A percentile compares a stretch with the other conserved stretches of the same genome.
These are phyloP conservation scores for Remorina albescens DNA, from an alignment of 2,797 vertebrate genomes.

Conservation along the genomic window DNA sequence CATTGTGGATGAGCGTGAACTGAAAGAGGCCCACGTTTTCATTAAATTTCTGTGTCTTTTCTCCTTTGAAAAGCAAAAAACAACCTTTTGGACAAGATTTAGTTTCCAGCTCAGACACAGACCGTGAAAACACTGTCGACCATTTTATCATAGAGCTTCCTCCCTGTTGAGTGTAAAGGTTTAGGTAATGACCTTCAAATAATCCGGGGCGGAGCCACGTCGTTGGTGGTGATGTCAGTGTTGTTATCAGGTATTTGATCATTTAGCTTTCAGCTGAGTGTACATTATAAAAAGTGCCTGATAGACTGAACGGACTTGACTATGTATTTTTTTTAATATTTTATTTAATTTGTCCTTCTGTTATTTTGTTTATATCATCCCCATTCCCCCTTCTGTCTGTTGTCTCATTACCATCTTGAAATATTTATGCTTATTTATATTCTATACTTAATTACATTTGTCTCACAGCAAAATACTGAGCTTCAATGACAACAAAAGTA, in stretches of 20 bases:
- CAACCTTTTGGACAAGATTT: not conserved
- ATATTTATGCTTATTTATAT: too few species aligned
- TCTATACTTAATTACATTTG: too few species aligned
- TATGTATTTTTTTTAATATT: too few species aligned
- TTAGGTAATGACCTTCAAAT: not conserved
- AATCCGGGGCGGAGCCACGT: not conserved
- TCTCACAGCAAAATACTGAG: too few species aligned
- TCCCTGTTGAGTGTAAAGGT: slow-evolving; percentile 25
- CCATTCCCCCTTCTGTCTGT: too few species aligned
- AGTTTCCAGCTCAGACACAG: not conserved
- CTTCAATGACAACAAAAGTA: too few species aligned
- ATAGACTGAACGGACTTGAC: too few species aligned
- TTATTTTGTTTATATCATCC: too few species aligned
- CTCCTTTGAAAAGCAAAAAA: not conserved
- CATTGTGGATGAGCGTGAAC: not conserved
- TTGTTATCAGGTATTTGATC: not conserved
- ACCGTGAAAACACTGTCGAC: not conserved
- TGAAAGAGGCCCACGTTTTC: not conserved
- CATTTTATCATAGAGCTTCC: not conserved
- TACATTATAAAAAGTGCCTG: too few species aligned
- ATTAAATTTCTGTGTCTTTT: not conserved
- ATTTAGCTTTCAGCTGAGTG: not conserved
- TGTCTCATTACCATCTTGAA: too few species aligned
- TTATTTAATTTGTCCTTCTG: too few species aligned
- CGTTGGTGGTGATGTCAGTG: slow-evolving; percentile 11